Evolutionary conservation across 2,888 invertebrate species (phyloP).

Genomic region (Taenaris catops): DNA sequence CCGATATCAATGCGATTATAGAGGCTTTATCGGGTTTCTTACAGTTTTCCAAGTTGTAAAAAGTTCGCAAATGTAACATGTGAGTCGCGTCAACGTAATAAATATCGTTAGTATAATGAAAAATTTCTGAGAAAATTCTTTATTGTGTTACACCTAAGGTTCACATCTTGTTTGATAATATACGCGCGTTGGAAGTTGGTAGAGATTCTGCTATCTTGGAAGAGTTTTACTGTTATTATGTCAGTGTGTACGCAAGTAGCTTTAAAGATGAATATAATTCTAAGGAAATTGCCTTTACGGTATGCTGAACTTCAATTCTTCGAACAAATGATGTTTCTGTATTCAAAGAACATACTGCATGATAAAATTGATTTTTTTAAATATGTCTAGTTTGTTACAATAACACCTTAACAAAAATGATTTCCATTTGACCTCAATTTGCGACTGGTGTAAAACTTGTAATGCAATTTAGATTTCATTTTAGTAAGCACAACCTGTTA

Average conservation of each 20-base stretch:
- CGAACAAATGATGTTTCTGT: neutral
- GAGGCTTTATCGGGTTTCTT: constrained; percentile 61
- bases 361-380: no score
- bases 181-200: constrained; percentile 21
- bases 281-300: constrained; percentile 50
- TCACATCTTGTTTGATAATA: constrained; percentile 12
- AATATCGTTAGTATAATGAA: constrained; percentile 15
- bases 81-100: constrained; percentile 27
- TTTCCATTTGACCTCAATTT: no score
- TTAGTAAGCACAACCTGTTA: no score
- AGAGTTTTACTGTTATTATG: constrained; percentile 64
- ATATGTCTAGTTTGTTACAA: no score
- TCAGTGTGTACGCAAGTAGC: constrained; percentile 36
- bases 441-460: no score
- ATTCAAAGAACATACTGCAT: neutral
- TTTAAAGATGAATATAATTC: constrained; percentile 36
- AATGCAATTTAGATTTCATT: no score
- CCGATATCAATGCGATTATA: constrained; percentile 49
- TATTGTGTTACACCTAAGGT: constrained; percentile 8
- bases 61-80: constrained; percentile 60
- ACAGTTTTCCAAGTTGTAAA: constrained; percentile 64
- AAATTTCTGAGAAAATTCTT: constrained; percentile 8
- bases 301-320: constrained; percentile 8
- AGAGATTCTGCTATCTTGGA: constrained; percentile 61
- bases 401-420: no score